Evolutionary conservation across 2,888 invertebrate genomes (phyloP), one percentile per base, ranked within the genome.

Genomic region (Cheilosia soror): DNA sequence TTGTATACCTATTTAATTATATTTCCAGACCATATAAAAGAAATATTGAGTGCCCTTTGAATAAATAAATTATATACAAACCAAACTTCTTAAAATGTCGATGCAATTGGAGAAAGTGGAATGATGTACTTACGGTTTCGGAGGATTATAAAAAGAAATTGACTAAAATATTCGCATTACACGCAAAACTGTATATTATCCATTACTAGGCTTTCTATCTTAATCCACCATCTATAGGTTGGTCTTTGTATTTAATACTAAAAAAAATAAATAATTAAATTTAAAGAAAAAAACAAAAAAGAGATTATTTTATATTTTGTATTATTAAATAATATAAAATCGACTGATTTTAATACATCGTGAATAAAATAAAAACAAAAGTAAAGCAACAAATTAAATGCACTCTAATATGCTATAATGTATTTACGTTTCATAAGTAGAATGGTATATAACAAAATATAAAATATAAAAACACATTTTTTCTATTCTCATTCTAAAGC

Each of bases 291-390:
- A 47, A 44, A 58, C n/a, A 65, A 63, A 40, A 57, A 69, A 66
- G 37, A 37, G 53, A 51, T 78, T 78, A 72, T 79, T 78, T 84
- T 84, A 80, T 84, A 84, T 84, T 83, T 84, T 84, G 84, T 84
- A 84, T 84, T 84, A 84, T 84, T 65, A 79, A 84, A 84, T 84
- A 83, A 83, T 83, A 83, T 83, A 80, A 84, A 84, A 84, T 84
- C 80, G 84, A 84, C 84, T 84, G 84, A 84, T 84, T 84, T 84
- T 69, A 84, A 84, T 75, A 79, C 65, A 75, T 79, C 68, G 78
- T 73, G 51, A 63, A 73, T 47, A 69, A 79, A 63, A 77, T 27
- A 57, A 49, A 37, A 60, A 15, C 31, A 71, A 44, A 63, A 53
- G 31, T 25, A 15, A 76, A 71, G 37, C 31, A 51, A 40, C 25